Conservation (phyloP, 2,113 vertebrate species). For the Ivindomyrus marchei region DNA sequence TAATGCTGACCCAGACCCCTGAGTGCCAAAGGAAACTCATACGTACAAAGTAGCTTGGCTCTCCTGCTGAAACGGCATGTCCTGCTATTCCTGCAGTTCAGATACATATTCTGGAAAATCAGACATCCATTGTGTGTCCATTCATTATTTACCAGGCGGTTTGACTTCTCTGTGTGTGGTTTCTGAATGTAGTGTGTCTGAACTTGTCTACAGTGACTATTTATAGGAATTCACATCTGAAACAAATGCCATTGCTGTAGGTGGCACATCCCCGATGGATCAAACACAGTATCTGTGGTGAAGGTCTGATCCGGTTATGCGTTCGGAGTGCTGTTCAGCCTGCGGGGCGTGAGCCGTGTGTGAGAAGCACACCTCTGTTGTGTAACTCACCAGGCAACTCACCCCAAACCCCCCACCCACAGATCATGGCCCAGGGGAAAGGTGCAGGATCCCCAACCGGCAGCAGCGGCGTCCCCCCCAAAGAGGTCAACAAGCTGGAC, state of each 20-base stretch:
- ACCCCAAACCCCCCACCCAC: slow-evolving; percentile 18
- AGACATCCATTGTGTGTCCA: neutral
- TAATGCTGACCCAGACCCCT: neutral
- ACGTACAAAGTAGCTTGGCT: neutral
- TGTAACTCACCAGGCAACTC: neutral
- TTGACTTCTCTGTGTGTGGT: neutral
- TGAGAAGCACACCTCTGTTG: neutral
- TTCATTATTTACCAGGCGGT: neutral
- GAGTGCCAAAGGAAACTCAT: neutral
- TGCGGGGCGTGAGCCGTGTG: neutral
- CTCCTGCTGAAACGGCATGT: neutral
- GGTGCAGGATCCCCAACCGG: slow-evolving; percentile 56
- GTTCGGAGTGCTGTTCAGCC: neutral
- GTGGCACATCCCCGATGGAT: neutral
- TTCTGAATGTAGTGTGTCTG: neutral
- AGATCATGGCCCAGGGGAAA: slow-evolving; percentile 94
- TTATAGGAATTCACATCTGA: neutral
- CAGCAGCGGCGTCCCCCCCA: slow-evolving; percentile 39
- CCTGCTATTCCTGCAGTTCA: neutral
- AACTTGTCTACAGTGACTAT: neutral
- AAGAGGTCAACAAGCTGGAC: slow-evolving; percentile 92
- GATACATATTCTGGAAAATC: neutral
- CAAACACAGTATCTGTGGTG: neutral
- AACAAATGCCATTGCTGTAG: neutral
- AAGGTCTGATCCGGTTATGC: neutral